Base-by-base conservation (phyloP, 1,140 invertebrate species). In the Drosophila tropicalis region DNA sequence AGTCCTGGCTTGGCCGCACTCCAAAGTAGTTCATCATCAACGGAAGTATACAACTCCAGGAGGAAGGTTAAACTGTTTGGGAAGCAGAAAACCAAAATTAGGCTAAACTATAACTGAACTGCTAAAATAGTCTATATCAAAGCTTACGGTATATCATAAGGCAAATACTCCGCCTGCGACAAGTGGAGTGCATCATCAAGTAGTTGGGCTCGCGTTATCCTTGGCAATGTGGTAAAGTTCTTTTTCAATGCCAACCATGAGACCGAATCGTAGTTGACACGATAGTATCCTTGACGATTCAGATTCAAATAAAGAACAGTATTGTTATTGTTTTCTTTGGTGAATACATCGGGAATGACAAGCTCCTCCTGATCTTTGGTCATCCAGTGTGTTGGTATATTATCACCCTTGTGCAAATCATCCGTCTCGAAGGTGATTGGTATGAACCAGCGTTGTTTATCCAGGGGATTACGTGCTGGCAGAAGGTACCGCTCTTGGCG, bases 111-210 rank as follows among this genome's bases (percentile, higher is more conserved):
- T n/a, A n/a, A n/a, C n/a, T n/a, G n/a, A n/a, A 1, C 5, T 29
- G 5, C 44, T 13, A 0, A 1, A 32, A 36, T 7, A 58, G 12
- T 1, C 5, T 19, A 2, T 5, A n/a, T 7, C 0, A 9, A 19
- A 44, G 44, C 83, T 44, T 60, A 85, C 19, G 94, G 94, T 29
- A 94, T 92, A 12, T 93, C 86, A 70, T 96, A 96, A 47, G 93
- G 80, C 1, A 96, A 62, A 3, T 94, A 80, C 32, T 94, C 94
- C 0, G 93, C 94, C 73, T 95, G 94, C 0, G 95, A 96, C 51
- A 98, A 92, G 85, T 96, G 95, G 82, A 97, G 95, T 1, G 96
- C 94, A 92, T 98, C 97, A 79, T 97, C 96, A 9, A 98, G 94
- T 1, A 98, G 89, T 80, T 97, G 96, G 0, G 96, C 97, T 47